Evolutionary conservation across 2,113 vertebrate genomes (phyloP), one percentile per base, ranked within the genome.

Genomic region (Pterocles gutturalis): DNA sequence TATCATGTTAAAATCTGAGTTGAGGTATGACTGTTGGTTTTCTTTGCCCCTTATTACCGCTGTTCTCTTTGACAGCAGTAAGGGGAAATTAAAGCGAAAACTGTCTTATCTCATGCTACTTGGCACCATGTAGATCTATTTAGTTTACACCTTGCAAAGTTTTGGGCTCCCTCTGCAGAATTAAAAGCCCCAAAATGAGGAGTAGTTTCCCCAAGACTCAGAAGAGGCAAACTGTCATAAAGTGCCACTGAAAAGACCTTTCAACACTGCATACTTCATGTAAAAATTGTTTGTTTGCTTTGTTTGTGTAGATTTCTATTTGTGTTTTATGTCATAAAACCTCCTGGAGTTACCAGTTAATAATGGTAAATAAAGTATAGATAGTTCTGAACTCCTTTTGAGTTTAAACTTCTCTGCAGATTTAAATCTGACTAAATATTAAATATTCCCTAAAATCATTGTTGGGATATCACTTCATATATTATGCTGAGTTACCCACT

Each of bases 211-310:
- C 97, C 97, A 97, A 97, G 98, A 95, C 97, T 98, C 97, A 96
- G 89, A 98, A 98, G 97, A 98, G 97, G 96, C 98, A 98, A 96
- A 97, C 89, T 97, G 65, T 96, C 94, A 94, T 96, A 94, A 97
- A 98, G 98, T 97, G 98, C 98, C 98, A 98, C 97, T 97, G 97
- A 98, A 95, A 97, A 98, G 96, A 98, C 95, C 97, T 98, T 98
- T 98, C 95, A 98, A 97, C 98, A 98, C 97, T 97, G 98, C 98
- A 97, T 98, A 98, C 95, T 98, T 98, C 98, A 98, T 97, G 97
- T 98, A 97, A 96, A 97, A 98, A 96, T 70, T 89, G 96, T 98
- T 97, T 95, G 98, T 98, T 98, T 97, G 97, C 96, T 98, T 98
- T 97, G 94, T 98, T 98, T 97, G 97, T 98, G 95, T 97, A 97